phyloP scores from a whole-genome alignment of 2,888 invertebrate genomes.

The Azorinus chamasolen region DNA sequence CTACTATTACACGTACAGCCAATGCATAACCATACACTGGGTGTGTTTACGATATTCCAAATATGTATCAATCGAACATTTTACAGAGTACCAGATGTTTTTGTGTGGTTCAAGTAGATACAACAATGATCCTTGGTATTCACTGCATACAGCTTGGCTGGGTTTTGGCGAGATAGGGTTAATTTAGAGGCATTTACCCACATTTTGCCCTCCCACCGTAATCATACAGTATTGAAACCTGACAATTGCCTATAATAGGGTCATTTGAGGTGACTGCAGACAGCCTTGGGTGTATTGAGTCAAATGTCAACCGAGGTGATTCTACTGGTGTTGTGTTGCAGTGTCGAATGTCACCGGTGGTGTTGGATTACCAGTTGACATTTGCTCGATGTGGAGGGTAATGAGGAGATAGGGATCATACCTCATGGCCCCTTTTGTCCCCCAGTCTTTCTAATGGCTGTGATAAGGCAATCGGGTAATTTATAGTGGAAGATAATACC shows the following conservation, averaged over 20 bases:
- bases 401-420: not conserved
- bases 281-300: slow-evolving; percentile 1
- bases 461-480: too few relatives aligned
- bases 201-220: slow-evolving; percentile 4
- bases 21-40: too few relatives aligned
- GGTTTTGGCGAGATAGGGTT: not conserved
- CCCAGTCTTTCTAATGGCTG: not conserved
- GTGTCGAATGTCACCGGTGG: slow-evolving; percentile 7
- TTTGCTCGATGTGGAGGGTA: slow-evolving; percentile 12
- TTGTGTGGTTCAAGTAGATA: too few relatives aligned
- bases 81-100: too few relatives aligned
- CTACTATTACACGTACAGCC: too few relatives aligned
- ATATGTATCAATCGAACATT: too few relatives aligned
- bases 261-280: slow-evolving; percentile 2
- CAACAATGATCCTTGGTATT: too few relatives aligned
- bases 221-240: not conserved
- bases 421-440: slow-evolving; percentile 2
- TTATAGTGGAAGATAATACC: too few relatives aligned
- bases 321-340: not conserved
- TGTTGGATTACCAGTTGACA: slow-evolving; percentile 3
- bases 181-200: not conserved
- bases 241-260: slow-evolving; percentile 7
- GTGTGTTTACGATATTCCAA: too few relatives aligned
- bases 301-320: slow-evolving; percentile 5
- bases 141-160: not conserved